Base-by-base conservation (phyloP, 2,888 invertebrate genomes). In the Zootermopsis nevadensis region DNA sequence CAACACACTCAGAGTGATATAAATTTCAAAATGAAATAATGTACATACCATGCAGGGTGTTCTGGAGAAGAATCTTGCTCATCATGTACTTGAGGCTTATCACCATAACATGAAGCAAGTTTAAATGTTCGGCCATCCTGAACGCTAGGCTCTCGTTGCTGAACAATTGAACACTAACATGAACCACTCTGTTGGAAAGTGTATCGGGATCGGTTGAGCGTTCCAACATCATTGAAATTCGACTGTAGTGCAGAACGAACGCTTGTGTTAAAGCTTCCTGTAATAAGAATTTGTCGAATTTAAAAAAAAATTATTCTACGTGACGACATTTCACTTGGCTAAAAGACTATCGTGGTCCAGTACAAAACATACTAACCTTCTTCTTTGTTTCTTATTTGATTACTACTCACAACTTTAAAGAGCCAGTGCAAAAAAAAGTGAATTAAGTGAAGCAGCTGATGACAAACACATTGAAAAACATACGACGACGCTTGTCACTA, bases 91-190 rank as follows among this genome's bases (percentile, higher is more conserved):
- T 95, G 81, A 98, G 92, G 88, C 96, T 96, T 84, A 96, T 93
- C 80, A 97, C 97, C 96, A 99, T 97, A 60, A 98, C 97, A 89
- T 98, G 97, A 15, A 99, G 92, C 35, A 99, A 91, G 87, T 96
- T 95, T 82, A 97, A 92, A 87, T 98, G 95, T 87, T 97, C 95
- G 8, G 97, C 97, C 95, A 99, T 98, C 88, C 95, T 93, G 67
- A 96, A 91, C 2, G 99, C 98, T 30, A 99, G 91, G 81, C 95
- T 94, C 89, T 98, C 97, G 89, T 98, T 99, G 86, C 97, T 97
- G 91, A 99, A 98, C 83, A 99, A 91, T 90, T 99, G 92, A 7
- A 99, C 99, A 87, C 97, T 98, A 90, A 99, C 98, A 90, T 99
- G 99, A 0, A 99, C 98, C 0, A 99, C 98, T 77, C 98, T 93